Conservation (phyloP, 2,797 vertebrate genomes). For the Phrynocephalus guinanensis region DNA sequence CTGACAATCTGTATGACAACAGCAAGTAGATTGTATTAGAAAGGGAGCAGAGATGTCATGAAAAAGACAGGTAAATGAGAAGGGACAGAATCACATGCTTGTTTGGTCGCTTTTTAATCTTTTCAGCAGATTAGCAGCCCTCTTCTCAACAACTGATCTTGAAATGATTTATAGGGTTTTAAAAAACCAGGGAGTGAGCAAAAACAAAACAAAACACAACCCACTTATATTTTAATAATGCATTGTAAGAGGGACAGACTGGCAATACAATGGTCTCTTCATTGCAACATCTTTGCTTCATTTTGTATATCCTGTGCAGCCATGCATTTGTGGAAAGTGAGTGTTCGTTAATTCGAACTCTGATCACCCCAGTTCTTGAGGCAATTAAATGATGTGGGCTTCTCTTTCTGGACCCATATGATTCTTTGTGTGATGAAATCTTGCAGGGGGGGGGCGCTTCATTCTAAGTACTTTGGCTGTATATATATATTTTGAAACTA, state of each 20-base stretch:
- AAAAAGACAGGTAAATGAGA: background rate
- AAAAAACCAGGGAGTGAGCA: background rate
- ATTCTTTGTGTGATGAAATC: background rate
- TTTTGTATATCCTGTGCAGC: background rate
- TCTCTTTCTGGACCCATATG: background rate
- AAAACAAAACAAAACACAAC: background rate
- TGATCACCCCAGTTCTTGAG: background rate
- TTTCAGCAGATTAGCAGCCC: background rate
- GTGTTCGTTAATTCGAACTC: background rate
- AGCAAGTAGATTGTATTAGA: too few relatives aligned
- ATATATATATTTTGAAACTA: background rate
- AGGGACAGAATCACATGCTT: background rate
- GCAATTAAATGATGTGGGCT: background rate
- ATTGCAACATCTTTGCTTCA: background rate
- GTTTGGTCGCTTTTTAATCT: background rate
- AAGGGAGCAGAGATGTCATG: background rate
- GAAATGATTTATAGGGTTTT: background rate
- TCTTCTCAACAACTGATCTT: background rate
- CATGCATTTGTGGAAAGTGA: background rate
- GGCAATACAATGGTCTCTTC: background rate
- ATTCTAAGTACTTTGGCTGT: background rate
- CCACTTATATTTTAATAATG: background rate
- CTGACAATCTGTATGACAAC: background rate
- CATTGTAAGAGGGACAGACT: background rate
- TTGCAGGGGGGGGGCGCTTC: background rate